A percentile compares a stretch with the other conserved stretches of the same genome.
These are phyloP conservation scores for Acrocephalus arundinaceus DNA, from an alignment of 2,113 vertebrate species.

Conservation along the genomic window DNA sequence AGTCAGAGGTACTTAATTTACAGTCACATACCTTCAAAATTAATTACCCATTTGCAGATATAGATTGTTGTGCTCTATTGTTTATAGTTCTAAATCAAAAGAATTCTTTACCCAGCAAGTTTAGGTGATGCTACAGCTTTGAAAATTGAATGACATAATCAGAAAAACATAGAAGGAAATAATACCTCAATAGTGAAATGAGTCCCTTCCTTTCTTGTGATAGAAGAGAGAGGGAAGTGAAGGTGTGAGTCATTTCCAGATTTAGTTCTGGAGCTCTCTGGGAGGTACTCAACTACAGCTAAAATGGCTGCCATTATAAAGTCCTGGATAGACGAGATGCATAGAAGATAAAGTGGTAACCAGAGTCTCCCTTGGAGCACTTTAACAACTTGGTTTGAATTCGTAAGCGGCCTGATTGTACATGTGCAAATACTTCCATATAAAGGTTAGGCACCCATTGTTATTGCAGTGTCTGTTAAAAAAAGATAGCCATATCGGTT, in stretches of 20 bases:
- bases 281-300: not conserved
- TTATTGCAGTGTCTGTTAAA: conserved; percentile 64
- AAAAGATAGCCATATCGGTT: conserved; percentile 77
- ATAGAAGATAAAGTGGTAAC: not conserved
- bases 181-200: not conserved
- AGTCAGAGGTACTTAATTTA: not conserved
- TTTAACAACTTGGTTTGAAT: conserved; percentile 71
- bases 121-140: not conserved
- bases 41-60: not conserved
- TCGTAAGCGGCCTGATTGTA: conserved; percentile 53
- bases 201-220: not conserved
- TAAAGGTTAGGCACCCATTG: conserved; percentile 68
- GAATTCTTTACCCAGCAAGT: not conserved
- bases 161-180: not conserved
- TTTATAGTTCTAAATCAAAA: not conserved
- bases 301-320: conserved; percentile 33
- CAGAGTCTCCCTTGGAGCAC: conserved; percentile 48
- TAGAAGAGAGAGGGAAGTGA: not conserved
- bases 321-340: not conserved
- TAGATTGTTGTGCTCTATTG: not conserved
- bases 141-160: not conserved
- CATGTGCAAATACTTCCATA: conserved; percentile 71
- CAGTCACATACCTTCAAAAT: not conserved
- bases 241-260: not conserved
- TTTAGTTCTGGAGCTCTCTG: not conserved